These are phyloP conservation scores for Pseudopipra pipra DNA, from an alignment of 2,113 vertebrate species.

Conservation along the genomic window DNA sequence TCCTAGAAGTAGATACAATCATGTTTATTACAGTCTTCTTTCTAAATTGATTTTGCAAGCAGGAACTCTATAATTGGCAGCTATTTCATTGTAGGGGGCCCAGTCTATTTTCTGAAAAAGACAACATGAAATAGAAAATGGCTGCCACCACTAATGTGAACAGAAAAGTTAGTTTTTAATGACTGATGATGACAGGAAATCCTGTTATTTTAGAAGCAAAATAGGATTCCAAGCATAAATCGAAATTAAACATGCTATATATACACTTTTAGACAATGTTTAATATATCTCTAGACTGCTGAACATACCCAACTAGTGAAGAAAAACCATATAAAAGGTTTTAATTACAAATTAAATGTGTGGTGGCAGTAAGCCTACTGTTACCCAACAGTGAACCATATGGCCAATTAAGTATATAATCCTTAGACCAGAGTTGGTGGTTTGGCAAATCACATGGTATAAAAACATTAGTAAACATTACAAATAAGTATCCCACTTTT, in stretches of 20 bases:
- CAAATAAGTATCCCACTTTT: not conserved
- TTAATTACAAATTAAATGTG: not conserved
- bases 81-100: conserved; percentile 64
- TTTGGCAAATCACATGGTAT: not conserved
- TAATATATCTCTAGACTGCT: not conserved
- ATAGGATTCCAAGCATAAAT: not conserved
- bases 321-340: not conserved
- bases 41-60: conserved; percentile 68
- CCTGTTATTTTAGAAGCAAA: not conserved
- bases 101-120: conserved; percentile 46
- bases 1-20: conserved; percentile 80
- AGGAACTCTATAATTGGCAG: conserved; percentile 61
- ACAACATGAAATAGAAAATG: conserved; percentile 53
- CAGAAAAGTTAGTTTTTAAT: conserved; percentile 1
- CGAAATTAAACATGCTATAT: not conserved
- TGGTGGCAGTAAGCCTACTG: not conserved
- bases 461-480: not conserved
- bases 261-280: not conserved
- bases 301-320: not conserved
- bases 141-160: not conserved
- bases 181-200: not conserved
- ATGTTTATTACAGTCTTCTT: conserved; percentile 52
- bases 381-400: not conserved
- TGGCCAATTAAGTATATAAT: not conserved
- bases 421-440: not conserved